A percentile compares a stretch with the other conserved stretches of the same genome.
These are phyloP conservation scores for Drosophila serrata DNA, from an alignment of 1,140 invertebrate genomes.

Conservation along the genomic window DNA sequence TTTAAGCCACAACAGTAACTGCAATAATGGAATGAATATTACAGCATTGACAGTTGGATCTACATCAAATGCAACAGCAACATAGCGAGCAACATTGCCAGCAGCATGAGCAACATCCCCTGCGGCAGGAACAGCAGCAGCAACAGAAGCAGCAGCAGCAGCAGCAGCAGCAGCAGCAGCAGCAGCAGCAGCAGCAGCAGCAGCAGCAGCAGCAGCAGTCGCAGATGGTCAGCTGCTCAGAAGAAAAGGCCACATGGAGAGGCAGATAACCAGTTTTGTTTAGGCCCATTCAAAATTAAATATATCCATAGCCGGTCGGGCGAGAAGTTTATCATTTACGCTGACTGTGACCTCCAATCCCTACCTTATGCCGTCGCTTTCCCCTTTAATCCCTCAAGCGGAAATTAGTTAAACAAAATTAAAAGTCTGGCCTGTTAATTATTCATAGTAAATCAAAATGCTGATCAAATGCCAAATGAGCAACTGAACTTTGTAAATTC, in stretches of 20 bases:
- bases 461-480: slow-evolving; percentile 65
- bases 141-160: slow-evolving; percentile 9
- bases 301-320: slow-evolving; percentile 62
- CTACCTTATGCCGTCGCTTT: neutral
- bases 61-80: neutral
- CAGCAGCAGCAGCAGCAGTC: no score
- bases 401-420: slow-evolving; percentile 55
- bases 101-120: slow-evolving; percentile 9
- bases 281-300: slow-evolving; percentile 33
- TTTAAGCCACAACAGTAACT: neutral
- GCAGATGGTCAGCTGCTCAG: slow-evolving; percentile 26
- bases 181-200: no score
- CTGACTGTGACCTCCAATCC: slow-evolving; percentile 26
- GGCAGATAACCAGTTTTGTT: slow-evolving; percentile 63
- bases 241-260: neutral
- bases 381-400: slow-evolving; percentile 9
- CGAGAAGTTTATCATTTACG: slow-evolving; percentile 54
- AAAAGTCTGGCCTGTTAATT: slow-evolving; percentile 68
- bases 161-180: slow-evolving; percentile 7
- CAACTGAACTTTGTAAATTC: slow-evolving; percentile 40
- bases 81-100: slow-evolving; percentile 2
- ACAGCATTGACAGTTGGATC: neutral
- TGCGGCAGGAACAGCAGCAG: slow-evolving; percentile 6
- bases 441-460: slow-evolving; percentile 72
- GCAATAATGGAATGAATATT: neutral